Evolutionary conservation across 2,113 vertebrate genomes (phyloP).

Genomic region (Pteropus alecto): DNA sequence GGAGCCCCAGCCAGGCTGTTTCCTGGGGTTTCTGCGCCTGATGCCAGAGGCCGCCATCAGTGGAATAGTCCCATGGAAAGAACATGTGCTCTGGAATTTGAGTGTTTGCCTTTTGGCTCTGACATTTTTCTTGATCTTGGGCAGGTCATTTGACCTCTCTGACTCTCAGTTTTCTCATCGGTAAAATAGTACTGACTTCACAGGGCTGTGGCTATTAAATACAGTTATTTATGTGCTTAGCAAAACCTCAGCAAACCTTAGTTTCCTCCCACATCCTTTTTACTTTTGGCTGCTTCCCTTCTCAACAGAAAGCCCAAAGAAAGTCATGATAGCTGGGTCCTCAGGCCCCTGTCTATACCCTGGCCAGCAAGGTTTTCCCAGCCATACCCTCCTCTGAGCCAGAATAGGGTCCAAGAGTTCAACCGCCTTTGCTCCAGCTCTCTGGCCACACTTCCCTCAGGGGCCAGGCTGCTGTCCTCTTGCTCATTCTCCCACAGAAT

Average conservation of each 20-base stretch:
- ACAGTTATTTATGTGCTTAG: neutral
- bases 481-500: neutral
- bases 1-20: neutral
- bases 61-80: neutral
- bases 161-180: neutral
- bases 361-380: neutral
- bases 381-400: neutral
- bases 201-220: neutral
- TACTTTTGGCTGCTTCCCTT: neutral
- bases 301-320: neutral
- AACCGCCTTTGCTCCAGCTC: neutral
- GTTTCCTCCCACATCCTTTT: neutral
- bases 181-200: neutral
- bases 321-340: neutral
- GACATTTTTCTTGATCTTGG: neutral
- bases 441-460: too few species aligned
- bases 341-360: neutral
- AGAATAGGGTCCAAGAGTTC: too few species aligned
- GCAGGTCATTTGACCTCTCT: neutral
- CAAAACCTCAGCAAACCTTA: neutral
- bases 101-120: neutral
- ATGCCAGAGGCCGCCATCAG: neutral
- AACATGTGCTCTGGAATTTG: neutral
- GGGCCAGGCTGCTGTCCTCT: neutral
- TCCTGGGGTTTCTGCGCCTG: neutral